Conservation (phyloP, 1,140 invertebrate genomes). For the Phenacoccus solenopsis region DNA sequence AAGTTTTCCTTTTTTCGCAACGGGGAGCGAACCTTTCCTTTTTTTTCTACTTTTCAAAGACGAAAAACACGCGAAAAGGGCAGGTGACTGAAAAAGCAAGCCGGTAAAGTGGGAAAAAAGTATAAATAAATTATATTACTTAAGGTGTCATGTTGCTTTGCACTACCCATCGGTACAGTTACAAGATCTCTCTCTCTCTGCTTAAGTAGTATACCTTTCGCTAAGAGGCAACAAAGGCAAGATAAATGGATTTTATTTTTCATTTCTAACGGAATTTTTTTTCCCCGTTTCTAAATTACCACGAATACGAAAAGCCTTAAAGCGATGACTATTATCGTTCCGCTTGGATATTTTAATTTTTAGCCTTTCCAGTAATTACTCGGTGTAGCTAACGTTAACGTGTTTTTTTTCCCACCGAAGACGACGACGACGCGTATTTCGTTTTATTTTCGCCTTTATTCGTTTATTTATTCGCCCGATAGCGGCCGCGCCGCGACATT, state of each 20-base stretch:
- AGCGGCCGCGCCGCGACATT: too few species aligned
- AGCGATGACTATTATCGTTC: constrained; percentile 12
- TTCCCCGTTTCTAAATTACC: constrained; percentile 5
- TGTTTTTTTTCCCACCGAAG: neutral
- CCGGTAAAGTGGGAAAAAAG: neutral
- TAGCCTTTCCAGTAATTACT: neutral
- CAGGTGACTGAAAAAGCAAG: neutral
- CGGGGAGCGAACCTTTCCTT: neutral
- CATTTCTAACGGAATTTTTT: constrained; percentile 15
- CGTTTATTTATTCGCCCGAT: too few species aligned
- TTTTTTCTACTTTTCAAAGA: neutral
- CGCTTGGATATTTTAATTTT: constrained; percentile 10
- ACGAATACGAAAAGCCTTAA: constrained; percentile 6
- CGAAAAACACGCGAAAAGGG: neutral
- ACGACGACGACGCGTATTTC: neutral
- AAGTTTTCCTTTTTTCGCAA: neutral
- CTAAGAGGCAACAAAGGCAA: constrained; percentile 16
- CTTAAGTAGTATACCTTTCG: constrained; percentile 7
- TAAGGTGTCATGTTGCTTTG: constrained; percentile 17
- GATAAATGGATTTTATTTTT: constrained; percentile 18
- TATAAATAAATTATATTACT: constrained; percentile 17
- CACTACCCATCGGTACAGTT: constrained; percentile 11
- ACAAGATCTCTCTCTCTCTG: constrained; percentile 1
- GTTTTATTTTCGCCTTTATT: neutral
- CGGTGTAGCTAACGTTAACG: neutral